These are phyloP conservation scores for Meloidogyne chitwoodi DNA, from an alignment of 1,140 invertebrate genomes.

Conservation along the genomic window DNA sequence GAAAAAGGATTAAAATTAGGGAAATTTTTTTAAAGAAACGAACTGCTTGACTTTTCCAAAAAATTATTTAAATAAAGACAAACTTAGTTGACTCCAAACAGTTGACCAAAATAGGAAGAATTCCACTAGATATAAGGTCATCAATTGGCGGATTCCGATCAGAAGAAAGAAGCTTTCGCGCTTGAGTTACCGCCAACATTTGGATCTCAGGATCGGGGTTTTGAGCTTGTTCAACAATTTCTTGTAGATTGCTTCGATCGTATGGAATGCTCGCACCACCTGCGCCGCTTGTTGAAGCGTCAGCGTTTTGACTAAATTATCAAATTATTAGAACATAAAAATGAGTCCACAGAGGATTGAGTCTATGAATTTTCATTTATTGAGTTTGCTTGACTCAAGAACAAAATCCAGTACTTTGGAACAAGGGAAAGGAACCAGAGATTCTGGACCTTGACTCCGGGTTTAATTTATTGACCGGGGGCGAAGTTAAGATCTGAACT, in stretches of 20 bases:
- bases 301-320: constrained; percentile 18
- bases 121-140: constrained; percentile 83
- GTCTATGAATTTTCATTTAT: too few species aligned
- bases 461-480: too few species aligned
- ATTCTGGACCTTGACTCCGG: too few species aligned
- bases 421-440: too few species aligned
- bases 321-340: background rate
- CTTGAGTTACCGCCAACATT: constrained; percentile 54
- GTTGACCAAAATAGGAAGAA: constrained; percentile 84
- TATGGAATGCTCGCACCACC: constrained; percentile 7
- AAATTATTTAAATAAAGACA: constrained; percentile 38
- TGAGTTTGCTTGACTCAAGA: too few species aligned
- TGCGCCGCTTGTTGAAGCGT: constrained; percentile 29
- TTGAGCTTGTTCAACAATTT: constrained; percentile 53
- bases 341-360: background rate
- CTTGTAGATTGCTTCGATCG: constrained; percentile 26
- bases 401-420: too few species aligned
- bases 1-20: constrained; percentile 38
- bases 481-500: too few species aligned
- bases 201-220: constrained; percentile 48
- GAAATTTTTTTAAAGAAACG: too few species aligned
- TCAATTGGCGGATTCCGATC: constrained; percentile 99
- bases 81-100: constrained; percentile 82
- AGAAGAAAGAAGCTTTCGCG: constrained; percentile 83
- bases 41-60: too few species aligned